These are phyloP conservation scores for Drosophila mulleri DNA, from an alignment of 2,888 invertebrate genomes.

Conservation along the genomic window DNA sequence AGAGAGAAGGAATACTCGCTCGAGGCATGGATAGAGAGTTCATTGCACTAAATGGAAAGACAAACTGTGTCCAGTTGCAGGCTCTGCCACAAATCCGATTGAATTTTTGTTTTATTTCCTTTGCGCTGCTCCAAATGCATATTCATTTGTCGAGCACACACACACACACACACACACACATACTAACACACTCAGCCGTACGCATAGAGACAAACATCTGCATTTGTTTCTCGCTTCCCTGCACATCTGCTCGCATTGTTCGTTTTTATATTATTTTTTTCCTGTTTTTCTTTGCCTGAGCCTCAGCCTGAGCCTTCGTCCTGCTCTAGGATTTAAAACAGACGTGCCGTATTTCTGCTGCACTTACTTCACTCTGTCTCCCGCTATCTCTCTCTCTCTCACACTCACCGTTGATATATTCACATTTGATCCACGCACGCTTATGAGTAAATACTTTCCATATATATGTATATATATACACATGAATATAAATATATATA, in stretches of 20 bases:
- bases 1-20: conserved; percentile 10
- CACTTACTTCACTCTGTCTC: conserved; percentile 37
- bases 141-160: conserved; percentile 57
- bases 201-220: conserved; percentile 60
- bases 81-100: conserved; percentile 71
- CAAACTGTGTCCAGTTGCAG: conserved; percentile 65
- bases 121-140: conserved; percentile 59
- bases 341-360: conserved; percentile 52
- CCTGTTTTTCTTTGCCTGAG: conserved; percentile 30
- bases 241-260: conserved; percentile 79
- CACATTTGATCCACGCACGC: conserved; percentile 28
- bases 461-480: conserved; percentile 13
- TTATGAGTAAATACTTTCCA: conserved; percentile 15
- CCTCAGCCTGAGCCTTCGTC: conserved; percentile 20
- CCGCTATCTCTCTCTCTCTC: neutral
- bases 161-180: conserved; percentile 28
- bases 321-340: conserved; percentile 57
- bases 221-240: conserved; percentile 56
- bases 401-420: neutral
- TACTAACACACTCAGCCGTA: neutral
- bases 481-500: conserved; percentile 14
- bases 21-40: conserved; percentile 50
- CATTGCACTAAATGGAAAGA: conserved; percentile 61
- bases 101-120: conserved; percentile 73
- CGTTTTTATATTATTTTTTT: conserved; percentile 29